phyloP scores from a whole-genome alignment of 2,888 invertebrate species.

The Psylliodes chrysocephalus region DNA sequence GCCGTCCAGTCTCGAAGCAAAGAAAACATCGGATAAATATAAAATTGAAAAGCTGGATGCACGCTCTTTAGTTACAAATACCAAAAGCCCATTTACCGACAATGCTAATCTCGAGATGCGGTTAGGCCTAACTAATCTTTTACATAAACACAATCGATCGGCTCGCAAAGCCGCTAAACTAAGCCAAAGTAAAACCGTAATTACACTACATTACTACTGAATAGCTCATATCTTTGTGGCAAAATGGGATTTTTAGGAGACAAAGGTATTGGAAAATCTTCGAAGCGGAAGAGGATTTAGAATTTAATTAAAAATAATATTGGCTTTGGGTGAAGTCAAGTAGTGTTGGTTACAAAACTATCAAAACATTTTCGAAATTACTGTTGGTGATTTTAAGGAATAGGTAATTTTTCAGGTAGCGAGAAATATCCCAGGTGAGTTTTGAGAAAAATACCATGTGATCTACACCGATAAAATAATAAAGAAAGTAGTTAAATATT shows the following conservation, averaged over 20 bases:
- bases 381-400: not conserved
- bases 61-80: conserved; percentile 32
- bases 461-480: too few species aligned
- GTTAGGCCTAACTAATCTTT: conserved; percentile 51
- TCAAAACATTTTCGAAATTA: conserved; percentile 34
- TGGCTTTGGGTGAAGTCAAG: conserved; percentile 40
- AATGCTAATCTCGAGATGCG: conserved; percentile 51
- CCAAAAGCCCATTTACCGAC: conserved; percentile 47
- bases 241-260: conserved; percentile 36
- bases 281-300: conserved; percentile 29
- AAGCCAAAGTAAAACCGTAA: conserved; percentile 45
- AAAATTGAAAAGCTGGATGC: conserved; percentile 15
- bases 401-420: conserved; percentile 11
- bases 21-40: not conserved
- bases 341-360: conserved; percentile 36
- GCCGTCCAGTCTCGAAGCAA: not conserved
- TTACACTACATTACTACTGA: conserved; percentile 41
- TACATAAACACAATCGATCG: conserved; percentile 52
- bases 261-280: conserved; percentile 19
- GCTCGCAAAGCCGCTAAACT: conserved; percentile 42
- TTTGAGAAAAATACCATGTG: too few species aligned
- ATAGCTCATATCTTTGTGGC: conserved; percentile 34
- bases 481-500: too few species aligned
- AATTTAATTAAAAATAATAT: conserved; percentile 42
- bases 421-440: too few species aligned